Conservation (phyloP, 2,113 vertebrate genomes). For the Pedionomus torquatus region DNA sequence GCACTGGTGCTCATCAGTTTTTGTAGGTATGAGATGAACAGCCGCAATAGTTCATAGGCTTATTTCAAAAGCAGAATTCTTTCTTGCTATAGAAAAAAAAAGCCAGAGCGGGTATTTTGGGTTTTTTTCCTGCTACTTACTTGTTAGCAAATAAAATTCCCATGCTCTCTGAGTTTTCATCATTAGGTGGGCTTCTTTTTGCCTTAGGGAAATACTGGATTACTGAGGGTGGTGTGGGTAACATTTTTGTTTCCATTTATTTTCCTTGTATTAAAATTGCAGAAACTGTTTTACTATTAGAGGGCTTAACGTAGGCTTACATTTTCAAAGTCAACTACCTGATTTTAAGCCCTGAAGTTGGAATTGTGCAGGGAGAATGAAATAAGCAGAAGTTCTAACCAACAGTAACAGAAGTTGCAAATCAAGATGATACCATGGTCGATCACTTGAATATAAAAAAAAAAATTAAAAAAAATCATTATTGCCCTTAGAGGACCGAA, state of each 20-base stretch:
- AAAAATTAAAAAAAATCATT: background rate
- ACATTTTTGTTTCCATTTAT: background rate
- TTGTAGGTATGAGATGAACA: background rate
- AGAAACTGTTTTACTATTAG: background rate
- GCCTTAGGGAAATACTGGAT: background rate
- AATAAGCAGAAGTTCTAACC: background rate
- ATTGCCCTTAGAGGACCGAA: background rate
- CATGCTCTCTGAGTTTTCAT: background rate
- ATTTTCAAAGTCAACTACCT: background rate
- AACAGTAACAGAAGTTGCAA: background rate
- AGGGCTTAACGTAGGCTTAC: background rate
- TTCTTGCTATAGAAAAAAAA: background rate
- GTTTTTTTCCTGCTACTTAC: background rate
- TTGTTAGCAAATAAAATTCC: background rate
- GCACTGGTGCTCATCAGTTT: background rate
- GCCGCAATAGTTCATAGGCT: background rate
- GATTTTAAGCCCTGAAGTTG: background rate
- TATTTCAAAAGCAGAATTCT: background rate
- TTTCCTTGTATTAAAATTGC: background rate
- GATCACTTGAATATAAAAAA: background rate
- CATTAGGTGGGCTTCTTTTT: rapidly evolving
- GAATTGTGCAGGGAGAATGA: background rate
- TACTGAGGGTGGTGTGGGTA: background rate
- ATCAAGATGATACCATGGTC: background rate
- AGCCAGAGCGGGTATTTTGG: background rate